Conservation (phyloP, 2,888 invertebrate genomes). For the Iselma pallidipennis region DNA sequence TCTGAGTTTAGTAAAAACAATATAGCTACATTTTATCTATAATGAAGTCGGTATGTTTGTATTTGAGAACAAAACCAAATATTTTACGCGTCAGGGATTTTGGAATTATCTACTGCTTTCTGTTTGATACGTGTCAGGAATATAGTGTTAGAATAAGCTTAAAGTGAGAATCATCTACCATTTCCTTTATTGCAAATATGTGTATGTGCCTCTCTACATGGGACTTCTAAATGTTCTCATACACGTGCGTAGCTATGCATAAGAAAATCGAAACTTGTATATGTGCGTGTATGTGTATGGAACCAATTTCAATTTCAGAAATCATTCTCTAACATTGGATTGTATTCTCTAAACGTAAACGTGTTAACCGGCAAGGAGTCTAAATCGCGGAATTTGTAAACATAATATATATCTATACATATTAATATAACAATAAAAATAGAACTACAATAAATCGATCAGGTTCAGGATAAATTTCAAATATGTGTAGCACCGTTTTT, state of each 20-base stretch:
- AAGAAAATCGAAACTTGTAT: too few species aligned
- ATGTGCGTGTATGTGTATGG: too few species aligned
- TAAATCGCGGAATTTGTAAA: too few species aligned
- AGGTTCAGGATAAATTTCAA: too few species aligned
- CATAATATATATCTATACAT: too few species aligned
- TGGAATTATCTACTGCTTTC: constrained; percentile 35
- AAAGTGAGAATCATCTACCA: constrained; percentile 14
- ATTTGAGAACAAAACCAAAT: constrained; percentile 33
- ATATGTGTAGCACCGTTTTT: too few species aligned
- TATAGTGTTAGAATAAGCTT: constrained; percentile 21
- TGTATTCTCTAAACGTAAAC: too few species aligned
- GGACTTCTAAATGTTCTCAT: neutral
- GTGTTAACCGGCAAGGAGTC: too few species aligned
- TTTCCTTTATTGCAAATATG: neutral
- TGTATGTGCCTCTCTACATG: neutral
- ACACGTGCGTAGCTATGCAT: neutral
- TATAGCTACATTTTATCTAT: constrained; percentile 31
- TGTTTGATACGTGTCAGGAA: constrained; percentile 33
- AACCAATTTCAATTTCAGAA: too few species aligned
- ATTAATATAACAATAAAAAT: too few species aligned
- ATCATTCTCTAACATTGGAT: too few species aligned
- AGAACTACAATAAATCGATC: too few species aligned
- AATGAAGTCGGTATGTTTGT: constrained; percentile 32
- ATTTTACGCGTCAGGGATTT: constrained; percentile 38
- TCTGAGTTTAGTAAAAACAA: constrained; percentile 3